Conservation (phyloP, 2,888 invertebrate species). For the Drosophila planitibia region DNA sequence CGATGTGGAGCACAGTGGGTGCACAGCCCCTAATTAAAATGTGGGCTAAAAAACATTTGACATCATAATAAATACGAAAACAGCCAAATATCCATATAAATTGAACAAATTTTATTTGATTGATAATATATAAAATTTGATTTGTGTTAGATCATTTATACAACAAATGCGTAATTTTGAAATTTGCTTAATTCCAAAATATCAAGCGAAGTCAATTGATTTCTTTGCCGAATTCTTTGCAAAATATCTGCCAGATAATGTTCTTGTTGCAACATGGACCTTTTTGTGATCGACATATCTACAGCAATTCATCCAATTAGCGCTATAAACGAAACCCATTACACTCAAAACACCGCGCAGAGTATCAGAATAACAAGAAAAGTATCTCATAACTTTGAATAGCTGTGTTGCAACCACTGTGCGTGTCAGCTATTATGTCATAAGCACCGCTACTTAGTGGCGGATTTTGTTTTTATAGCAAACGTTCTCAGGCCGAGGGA, state of each 20-base stretch:
- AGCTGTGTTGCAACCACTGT: constrained; percentile 49
- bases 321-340: neutral
- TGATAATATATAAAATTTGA: neutral
- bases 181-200: neutral
- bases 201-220: neutral
- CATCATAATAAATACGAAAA: neutral
- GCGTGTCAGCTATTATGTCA: constrained; percentile 68
- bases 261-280: neutral
- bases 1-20: constrained; percentile 33
- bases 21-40: neutral
- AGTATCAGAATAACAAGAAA: neutral
- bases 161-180: neutral
- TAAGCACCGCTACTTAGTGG: constrained; percentile 76
- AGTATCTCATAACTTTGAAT: neutral
- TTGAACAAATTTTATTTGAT: neutral
- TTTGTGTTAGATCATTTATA: fast-evolving
- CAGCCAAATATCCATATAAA: neutral
- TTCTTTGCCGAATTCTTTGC: neutral
- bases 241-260: neutral
- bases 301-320: neutral
- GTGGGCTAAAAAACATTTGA: neutral
- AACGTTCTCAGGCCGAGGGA: constrained; percentile 23
- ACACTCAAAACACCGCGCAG: neutral
- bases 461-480: constrained; percentile 72
- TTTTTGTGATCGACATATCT: neutral